Conservation (phyloP, 2,888 invertebrate species). For the Scaptomyza flava region DNA sequence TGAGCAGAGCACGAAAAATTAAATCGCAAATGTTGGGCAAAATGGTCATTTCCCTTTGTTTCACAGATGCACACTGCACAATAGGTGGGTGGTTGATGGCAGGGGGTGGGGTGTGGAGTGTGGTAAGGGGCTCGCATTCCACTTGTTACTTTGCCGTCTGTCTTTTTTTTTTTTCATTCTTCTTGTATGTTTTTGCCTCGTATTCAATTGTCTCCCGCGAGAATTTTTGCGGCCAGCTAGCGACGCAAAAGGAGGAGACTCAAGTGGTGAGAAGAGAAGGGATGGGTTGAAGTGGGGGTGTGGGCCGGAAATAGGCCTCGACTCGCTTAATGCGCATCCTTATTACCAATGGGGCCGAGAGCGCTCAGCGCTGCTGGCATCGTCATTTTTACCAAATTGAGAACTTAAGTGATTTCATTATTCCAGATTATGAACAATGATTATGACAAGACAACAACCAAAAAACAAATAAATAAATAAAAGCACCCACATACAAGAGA, state of each 20-base stretch:
- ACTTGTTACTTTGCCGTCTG: constrained; percentile 56
- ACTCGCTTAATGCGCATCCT: constrained; percentile 72
- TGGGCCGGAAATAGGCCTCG: constrained; percentile 12
- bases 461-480: neutral
- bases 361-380: constrained; percentile 54
- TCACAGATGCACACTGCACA: constrained; percentile 40
- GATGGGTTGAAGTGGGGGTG: too few species aligned
- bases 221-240: constrained; percentile 61
- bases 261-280: neutral
- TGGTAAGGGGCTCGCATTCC: constrained; percentile 28
- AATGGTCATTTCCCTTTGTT: constrained; percentile 71
- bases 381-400: constrained; percentile 76
- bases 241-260: neutral
- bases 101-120: neutral
- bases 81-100: neutral
- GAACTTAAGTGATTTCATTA: constrained; percentile 81
- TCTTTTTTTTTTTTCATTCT: neutral
- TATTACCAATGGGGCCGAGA: constrained; percentile 69
- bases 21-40: constrained; percentile 73
- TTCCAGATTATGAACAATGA: constrained; percentile 79
- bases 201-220: constrained; percentile 76
- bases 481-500: neutral
- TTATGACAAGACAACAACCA: constrained; percentile 49
- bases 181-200: constrained; percentile 33
- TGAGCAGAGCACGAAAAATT: constrained; percentile 70